phyloP scores from a whole-genome alignment of 2,888 invertebrate species.

The Mythimna lalbum region DNA sequence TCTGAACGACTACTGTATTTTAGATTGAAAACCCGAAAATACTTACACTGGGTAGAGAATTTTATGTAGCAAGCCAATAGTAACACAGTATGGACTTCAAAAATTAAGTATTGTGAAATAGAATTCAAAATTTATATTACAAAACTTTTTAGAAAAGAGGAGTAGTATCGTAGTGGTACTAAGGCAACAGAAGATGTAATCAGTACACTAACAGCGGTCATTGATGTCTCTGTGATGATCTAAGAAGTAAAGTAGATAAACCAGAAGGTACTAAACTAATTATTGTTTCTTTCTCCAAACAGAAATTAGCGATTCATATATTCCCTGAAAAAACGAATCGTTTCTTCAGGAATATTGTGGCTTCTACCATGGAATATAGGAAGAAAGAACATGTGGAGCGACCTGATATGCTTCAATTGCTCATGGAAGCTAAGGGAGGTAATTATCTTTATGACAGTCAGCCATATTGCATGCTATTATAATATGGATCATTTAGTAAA shows the following conservation, averaged over 20 bases:
- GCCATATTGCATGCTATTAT: not conserved
- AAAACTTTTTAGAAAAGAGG: not conserved
- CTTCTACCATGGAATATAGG: conserved; percentile 82
- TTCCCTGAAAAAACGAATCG: conserved; percentile 65
- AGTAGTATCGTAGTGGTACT: not conserved
- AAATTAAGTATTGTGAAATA: not conserved
- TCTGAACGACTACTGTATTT: too few relatives aligned
- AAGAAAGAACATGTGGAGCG: conserved; percentile 85
- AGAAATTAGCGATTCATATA: conserved; percentile 73
- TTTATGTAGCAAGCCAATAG: not conserved
- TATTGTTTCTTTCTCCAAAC: conserved; percentile 29
- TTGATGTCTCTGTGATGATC: not conserved
- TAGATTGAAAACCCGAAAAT: too few relatives aligned
- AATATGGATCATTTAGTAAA: not conserved
- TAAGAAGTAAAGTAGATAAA: too few relatives aligned
- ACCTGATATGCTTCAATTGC: conserved; percentile 90
- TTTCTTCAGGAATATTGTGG: conserved; percentile 75
- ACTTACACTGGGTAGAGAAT: too few relatives aligned
- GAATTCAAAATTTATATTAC: not conserved
- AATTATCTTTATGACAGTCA: not conserved
- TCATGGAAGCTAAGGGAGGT: conserved; percentile 87
- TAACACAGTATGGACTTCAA: not conserved
- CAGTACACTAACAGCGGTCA: not conserved
- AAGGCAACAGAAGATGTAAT: too few relatives aligned
- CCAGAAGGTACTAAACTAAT: not conserved